Evolutionary conservation across 1,140 invertebrate species (phyloP), one percentile per base, ranked within the genome.

Genomic region (Orius laevigatus): DNA sequence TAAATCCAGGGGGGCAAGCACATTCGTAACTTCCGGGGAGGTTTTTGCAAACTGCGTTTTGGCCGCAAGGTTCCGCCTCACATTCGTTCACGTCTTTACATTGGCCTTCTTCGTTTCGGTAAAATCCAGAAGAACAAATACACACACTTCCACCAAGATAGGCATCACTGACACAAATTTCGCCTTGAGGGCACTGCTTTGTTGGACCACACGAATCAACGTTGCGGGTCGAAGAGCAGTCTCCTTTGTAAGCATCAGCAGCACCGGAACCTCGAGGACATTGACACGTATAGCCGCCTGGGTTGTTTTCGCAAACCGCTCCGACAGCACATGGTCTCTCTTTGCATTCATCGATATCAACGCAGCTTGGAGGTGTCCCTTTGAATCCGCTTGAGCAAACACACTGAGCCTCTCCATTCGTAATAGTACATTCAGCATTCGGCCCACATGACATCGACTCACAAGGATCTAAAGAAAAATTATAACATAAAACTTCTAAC

Each of bases 21-120:
- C 88, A 93, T 64, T 90, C 86, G 60, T 91, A 94, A 59, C 85
- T 88, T n/a, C 89, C 89, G 0, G 87, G 87, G 35, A 91, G 64
- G 66, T 94, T 94, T 65, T 88, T 90, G 60, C 89, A 93, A 38
- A 90, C 74, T 2, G 87, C 85, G 62, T 89, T 86, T 4, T 82
- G 60, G 1, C 87, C 88, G 64, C 88, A 93, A 2, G 80, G 75
- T 1, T 77, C 73, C 53, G 80, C 81, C 8, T 77, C 77, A 57
- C 90, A 94, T 66, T 95, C 90, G 60, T 95, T 82, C 14, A 89
- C 71, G 65, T 95, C 90, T 59, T 80, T 70, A 66, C 85, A 90
- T 57, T 78, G 72, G 2, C 77, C 81, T 52, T 74, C 71, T 9
- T 69, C 60, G 59, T 84, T 84, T 15, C 86, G 67, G 0, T 74